Base-by-base conservation (phyloP, 2,797 vertebrate genomes). In the Muscicapa striata region DNA sequence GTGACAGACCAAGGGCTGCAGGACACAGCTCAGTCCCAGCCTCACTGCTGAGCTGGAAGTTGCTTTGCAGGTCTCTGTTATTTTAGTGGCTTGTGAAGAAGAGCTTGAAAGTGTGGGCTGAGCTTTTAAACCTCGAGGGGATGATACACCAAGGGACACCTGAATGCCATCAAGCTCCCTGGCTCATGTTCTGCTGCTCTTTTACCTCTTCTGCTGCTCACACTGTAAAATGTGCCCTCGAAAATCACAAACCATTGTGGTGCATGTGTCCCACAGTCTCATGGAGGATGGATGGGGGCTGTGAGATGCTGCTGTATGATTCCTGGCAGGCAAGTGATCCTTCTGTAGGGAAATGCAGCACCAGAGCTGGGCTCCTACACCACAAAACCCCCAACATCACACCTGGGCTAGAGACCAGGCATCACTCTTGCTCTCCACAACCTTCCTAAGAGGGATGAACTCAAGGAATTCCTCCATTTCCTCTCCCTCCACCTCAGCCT, bases 191-290 rank as follows among this genome's bases (percentile, higher is more conserved):
- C 41, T 85, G 55, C 21, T 64, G 41, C 59, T 89, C 36, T 68
- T 57, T 36, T 16, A 6, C 27, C 45, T 45, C 67, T 76, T 58
- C 67, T 55, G 38, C 78, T 62, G 54, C 78, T 91, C 54, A 4
- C 0, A 0, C 24, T 36, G 62, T 62, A 84, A 74, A 84, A 61
- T 8, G 4, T 1, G 40, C 82, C 49, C 76, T 34, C 77, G 61
- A 49, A 69, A 86, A 15, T 40, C 84, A 52, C 72, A 76, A 61
- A 59, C 32, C 48, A 1, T 32, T 0, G 0, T 6, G 7, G 13
- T 41, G 18, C 20, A 1, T 0, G 2, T 40, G 38, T 52, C 54
- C 55, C 74, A 10, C 0, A 1, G 64, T 23, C 80, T 43, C 1
- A 3, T 40, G 38, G 36, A 72, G 43, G 66, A 23, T 62, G 73